phyloP scores from a whole-genome alignment of 2,113 vertebrate genomes.

The Nanger granti region DNA sequence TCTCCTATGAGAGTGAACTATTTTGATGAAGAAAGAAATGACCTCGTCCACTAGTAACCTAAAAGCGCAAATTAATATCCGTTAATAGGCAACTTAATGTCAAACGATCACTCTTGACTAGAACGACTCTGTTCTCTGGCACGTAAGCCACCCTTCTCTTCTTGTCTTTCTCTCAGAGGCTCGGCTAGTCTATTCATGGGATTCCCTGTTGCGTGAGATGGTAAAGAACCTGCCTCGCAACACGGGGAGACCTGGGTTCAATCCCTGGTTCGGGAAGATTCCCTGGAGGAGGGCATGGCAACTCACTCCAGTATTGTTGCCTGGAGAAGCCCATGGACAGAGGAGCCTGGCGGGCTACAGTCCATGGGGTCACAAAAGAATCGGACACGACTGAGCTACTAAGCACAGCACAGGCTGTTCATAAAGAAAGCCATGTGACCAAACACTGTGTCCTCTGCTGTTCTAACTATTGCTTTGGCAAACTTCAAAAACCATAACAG shows the following conservation, averaged over 20 bases:
- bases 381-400: not conserved
- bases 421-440: not conserved
- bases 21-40: not conserved
- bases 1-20: not conserved
- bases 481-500: not conserved
- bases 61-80: not conserved
- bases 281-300: not conserved
- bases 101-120: not conserved
- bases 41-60: not conserved
- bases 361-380: accelerated
- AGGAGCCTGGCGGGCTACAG: accelerated
- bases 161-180: not conserved
- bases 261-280: not conserved
- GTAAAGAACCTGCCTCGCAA: not conserved
- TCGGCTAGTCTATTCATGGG: not conserved
- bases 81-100: not conserved
- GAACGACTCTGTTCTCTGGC: not conserved
- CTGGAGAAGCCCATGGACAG: not conserved
- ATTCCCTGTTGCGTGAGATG: not conserved
- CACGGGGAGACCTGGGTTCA: not conserved
- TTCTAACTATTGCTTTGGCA: not conserved
- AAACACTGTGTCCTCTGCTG: not conserved
- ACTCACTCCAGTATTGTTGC: not conserved
- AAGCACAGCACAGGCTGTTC: not conserved
- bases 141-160: not conserved